phyloP scores from a whole-genome alignment of 2,888 invertebrate genomes.

The Hemithea aestivaria region DNA sequence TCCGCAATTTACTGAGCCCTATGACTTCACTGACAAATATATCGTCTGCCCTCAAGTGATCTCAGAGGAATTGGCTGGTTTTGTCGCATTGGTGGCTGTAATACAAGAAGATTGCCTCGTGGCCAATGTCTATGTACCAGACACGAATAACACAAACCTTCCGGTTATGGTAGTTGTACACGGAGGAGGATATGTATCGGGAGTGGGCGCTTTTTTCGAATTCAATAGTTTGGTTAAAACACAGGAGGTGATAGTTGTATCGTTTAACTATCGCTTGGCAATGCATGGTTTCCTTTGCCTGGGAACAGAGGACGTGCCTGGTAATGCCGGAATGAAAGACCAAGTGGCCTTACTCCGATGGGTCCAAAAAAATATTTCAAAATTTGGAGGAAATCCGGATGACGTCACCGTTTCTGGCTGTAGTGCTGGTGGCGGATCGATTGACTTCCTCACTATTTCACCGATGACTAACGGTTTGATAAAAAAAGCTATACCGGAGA shows the following conservation, averaged over 20 bases:
- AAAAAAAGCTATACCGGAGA: conserved; percentile 42
- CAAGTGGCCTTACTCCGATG: conserved; percentile 34
- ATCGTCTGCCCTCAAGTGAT: neutral
- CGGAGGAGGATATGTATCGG: no score
- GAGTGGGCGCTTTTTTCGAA: neutral
- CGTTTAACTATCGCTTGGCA: conserved; percentile 32
- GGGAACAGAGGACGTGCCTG: conserved; percentile 38
- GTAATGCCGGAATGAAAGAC: conserved; percentile 44
- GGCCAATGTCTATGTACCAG: conserved; percentile 2
- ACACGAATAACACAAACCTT: conserved; percentile 1
- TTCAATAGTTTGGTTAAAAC: conserved; percentile 2
- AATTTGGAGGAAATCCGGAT: conserved; percentile 42
- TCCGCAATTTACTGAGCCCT: conserved; percentile 1
- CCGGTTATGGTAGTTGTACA: conserved; percentile 4
- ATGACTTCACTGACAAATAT: neutral
- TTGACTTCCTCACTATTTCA: conserved; percentile 41
- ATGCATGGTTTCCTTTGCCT: conserved; percentile 40
- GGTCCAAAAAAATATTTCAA: conserved; percentile 43
- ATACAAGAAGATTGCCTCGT: no score
- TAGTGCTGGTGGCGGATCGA: conserved; percentile 44
- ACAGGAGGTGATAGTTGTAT: conserved; percentile 26
- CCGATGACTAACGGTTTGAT: conserved; percentile 39
- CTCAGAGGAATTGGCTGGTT: neutral
- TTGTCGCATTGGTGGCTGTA: conserved; percentile 1
- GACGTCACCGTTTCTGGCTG: conserved; percentile 45